Percentiles rank a stretch among this genome's conserved stretches.
Evolutionary conservation across 2,888 invertebrate species (phyloP).

Genomic region (Mesopsocus fuscifrons): DNA sequence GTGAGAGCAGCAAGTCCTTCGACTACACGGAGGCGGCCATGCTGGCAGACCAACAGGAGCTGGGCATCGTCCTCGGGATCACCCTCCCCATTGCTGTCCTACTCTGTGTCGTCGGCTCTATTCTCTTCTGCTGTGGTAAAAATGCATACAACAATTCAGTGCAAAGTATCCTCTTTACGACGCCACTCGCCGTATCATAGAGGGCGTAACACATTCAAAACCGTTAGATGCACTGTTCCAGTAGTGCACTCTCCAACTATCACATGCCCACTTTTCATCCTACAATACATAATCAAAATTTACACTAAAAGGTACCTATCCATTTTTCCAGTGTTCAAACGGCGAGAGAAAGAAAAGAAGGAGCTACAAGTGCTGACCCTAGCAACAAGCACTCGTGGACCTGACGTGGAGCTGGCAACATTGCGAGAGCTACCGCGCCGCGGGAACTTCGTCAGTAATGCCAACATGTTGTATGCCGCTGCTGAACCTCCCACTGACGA

Average conservation of each 20-base stretch:
- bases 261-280: no score
- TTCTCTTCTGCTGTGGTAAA: conserved; percentile 33
- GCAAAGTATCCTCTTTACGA: conserved; percentile 5
- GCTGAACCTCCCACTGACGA: conserved; percentile 38
- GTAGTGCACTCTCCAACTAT: no score
- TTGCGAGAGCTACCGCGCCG: conserved; percentile 59
- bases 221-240: no score
- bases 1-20: conserved; percentile 41
- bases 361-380: conserved; percentile 33
- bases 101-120: conserved; percentile 25
- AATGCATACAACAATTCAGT: conserved; percentile 15
- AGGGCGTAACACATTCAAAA: no score
- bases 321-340: conserved; percentile 35
- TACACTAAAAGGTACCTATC: no score
- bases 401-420: conserved; percentile 71
- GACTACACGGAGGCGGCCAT: conserved; percentile 31
- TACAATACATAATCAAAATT: no score
- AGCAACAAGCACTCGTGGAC: conserved; percentile 26
- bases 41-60: conserved; percentile 31
- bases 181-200: no score
- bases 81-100: conserved; percentile 35
- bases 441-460: conserved; percentile 57
- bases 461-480: conserved; percentile 62
- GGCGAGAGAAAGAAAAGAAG: conserved; percentile 49
- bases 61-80: conserved; percentile 40